phyloP scores from a whole-genome alignment of 2,797 vertebrate species.

The Sus cebifrons region DNA sequence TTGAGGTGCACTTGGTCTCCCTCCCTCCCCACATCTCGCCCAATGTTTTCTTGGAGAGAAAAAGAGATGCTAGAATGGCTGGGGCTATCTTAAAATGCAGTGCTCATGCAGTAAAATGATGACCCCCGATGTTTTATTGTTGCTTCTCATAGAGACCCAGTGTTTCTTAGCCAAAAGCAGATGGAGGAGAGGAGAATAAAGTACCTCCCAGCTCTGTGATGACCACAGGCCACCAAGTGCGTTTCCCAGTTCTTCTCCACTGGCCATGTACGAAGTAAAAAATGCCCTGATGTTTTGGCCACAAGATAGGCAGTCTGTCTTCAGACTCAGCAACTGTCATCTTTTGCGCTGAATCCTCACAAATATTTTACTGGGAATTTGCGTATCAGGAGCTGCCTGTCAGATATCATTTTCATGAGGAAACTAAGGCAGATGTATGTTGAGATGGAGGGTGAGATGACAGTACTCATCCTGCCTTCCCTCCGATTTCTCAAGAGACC shows the following conservation, averaged over 20 bases:
- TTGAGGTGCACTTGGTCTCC: neutral
- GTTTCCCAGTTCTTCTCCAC: neutral
- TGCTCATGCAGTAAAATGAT: neutral
- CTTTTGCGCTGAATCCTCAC: neutral
- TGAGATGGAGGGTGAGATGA: neutral
- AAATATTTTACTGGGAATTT: neutral
- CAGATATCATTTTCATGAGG: neutral
- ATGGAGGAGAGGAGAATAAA: neutral
- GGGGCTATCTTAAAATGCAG: neutral
- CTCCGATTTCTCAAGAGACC: neutral
- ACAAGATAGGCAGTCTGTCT: neutral
- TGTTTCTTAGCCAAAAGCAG: neutral
- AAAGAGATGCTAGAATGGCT: neutral
- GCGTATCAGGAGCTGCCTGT: neutral
- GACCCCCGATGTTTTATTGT: neutral
- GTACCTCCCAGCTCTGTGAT: neutral
- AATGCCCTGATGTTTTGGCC: neutral
- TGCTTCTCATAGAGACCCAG: neutral
- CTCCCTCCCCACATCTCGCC: neutral
- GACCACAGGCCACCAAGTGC: neutral
- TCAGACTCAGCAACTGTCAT: neutral
- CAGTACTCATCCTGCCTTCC: neutral
- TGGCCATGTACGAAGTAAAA: neutral
- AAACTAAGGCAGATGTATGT: neutral
- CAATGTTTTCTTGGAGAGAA: slow-evolving; percentile 5